A percentile compares a stretch with the other conserved stretches of the same genome.
Conservation (phyloP, 2,888 invertebrate species). For the Netelia virgata region DNA sequence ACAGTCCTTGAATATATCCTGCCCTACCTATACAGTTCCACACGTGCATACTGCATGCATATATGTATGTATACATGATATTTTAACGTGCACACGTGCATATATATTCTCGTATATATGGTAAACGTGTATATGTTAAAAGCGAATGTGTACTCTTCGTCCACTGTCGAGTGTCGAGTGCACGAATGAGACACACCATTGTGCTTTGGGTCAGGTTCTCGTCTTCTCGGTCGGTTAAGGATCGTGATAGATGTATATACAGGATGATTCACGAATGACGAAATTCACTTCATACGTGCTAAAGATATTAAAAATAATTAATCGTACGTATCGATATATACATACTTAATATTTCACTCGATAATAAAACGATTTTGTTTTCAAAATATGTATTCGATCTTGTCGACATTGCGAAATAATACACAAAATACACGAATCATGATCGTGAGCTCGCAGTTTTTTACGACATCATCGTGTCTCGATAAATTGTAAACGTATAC, state of each 20-base stretch:
- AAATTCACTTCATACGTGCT: not conserved
- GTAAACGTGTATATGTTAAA: conserved; percentile 34
- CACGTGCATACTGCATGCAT: conserved; percentile 7
- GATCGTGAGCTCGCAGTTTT: too few relatives aligned
- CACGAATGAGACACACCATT: conserved; percentile 37
- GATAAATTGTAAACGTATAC: too few relatives aligned
- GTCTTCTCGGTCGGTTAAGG: conserved; percentile 19
- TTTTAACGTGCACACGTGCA: conserved; percentile 3
- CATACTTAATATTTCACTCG: too few relatives aligned
- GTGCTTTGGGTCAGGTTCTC: conserved; percentile 25
- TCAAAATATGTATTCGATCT: too few relatives aligned
- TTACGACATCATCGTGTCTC: too few relatives aligned
- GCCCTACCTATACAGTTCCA: conserved; percentile 6
- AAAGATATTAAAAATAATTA: too few relatives aligned
- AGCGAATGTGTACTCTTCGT: conserved; percentile 59
- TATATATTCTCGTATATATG: conserved; percentile 3
- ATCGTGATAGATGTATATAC: conserved; percentile 1
- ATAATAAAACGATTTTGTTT: too few relatives aligned
- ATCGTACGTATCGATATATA: too few relatives aligned
- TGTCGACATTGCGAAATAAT: too few relatives aligned
- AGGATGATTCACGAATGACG: not conserved
- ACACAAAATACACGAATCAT: too few relatives aligned
- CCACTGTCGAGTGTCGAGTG: conserved; percentile 17
- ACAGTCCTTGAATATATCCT: not conserved
- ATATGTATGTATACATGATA: conserved; percentile 24